Conservation (phyloP, 2,113 vertebrate genomes). For the Pelmatolapia mariae region DNA sequence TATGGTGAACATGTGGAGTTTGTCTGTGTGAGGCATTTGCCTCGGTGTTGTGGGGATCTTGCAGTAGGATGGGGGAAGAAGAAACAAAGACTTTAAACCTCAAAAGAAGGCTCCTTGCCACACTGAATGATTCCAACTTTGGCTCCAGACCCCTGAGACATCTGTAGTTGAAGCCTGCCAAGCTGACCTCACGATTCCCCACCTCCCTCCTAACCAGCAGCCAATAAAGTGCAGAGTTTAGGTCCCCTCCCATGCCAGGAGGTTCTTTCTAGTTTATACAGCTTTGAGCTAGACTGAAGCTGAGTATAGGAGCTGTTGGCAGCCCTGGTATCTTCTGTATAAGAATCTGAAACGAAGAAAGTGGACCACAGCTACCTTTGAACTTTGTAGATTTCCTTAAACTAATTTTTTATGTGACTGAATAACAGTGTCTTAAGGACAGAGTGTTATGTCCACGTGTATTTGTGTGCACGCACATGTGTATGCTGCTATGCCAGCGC, state of each 20-base stretch:
- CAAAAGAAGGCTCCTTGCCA: background rate
- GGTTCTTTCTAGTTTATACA: conserved; percentile 39
- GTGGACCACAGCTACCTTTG: background rate
- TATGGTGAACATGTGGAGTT: background rate
- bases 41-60: background rate
- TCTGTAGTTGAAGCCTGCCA: background rate
- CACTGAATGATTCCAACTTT: background rate
- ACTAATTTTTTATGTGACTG: background rate
- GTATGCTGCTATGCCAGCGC: background rate
- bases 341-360: background rate
- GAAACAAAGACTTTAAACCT: background rate
- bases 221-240: conserved; percentile 41
- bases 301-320: background rate
- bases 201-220: conserved; percentile 32
- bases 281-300: background rate
- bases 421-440: background rate
- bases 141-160: too few relatives aligned
- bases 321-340: background rate
- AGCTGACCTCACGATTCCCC: background rate
- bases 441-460: background rate
- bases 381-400: background rate
- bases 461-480: background rate
- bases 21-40: background rate
- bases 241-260: conserved; percentile 4
- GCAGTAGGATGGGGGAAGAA: too few relatives aligned